These are phyloP conservation scores for Malthinus seriepunctatus DNA, from an alignment of 2,888 invertebrate species.

Conservation along the genomic window DNA sequence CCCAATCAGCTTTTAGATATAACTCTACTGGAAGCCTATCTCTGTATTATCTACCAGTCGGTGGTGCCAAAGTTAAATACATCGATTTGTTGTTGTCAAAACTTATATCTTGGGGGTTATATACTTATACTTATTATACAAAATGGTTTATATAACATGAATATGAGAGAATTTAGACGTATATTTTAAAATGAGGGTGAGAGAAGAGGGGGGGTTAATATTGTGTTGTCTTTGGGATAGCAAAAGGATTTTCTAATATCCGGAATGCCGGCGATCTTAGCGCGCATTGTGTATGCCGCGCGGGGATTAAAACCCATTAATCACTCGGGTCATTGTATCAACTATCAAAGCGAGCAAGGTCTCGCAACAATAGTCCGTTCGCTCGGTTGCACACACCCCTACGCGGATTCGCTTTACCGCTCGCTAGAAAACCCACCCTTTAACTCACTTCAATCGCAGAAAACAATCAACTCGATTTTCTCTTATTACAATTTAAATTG, in stretches of 20 bases:
- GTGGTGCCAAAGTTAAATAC: constrained; percentile 42
- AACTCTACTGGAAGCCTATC: constrained; percentile 41
- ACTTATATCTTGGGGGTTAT: constrained; percentile 15
- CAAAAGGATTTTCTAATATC: constrained; percentile 56
- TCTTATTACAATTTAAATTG: constrained; percentile 4
- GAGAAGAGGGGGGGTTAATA: constrained; percentile 13
- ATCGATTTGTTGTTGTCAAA: constrained; percentile 45
- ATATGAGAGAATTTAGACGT: constrained; percentile 19
- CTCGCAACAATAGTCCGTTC: constrained; percentile 54
- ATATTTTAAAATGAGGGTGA: constrained; percentile 19
- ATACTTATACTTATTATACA: neutral
- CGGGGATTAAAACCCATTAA: constrained; percentile 58
- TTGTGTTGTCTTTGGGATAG: constrained; percentile 38
- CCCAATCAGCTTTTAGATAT: constrained; percentile 44
- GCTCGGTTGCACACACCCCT: constrained; percentile 51
- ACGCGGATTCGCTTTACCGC: constrained; percentile 30
- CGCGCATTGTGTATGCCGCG: constrained; percentile 56
- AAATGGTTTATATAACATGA: constrained; percentile 20
- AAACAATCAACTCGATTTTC: constrained; percentile 36
- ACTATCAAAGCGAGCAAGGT: constrained; percentile 57
- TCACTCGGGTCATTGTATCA: constrained; percentile 59
- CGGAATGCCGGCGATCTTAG: constrained; percentile 56
- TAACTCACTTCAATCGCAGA: constrained; percentile 32
- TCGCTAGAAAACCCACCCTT: constrained; percentile 26
- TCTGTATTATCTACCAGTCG: constrained; percentile 40